Evolutionary conservation across 1,140 invertebrate genomes (phyloP), one percentile per base, ranked within the genome.

Genomic region (Zelostemma sp.): DNA sequence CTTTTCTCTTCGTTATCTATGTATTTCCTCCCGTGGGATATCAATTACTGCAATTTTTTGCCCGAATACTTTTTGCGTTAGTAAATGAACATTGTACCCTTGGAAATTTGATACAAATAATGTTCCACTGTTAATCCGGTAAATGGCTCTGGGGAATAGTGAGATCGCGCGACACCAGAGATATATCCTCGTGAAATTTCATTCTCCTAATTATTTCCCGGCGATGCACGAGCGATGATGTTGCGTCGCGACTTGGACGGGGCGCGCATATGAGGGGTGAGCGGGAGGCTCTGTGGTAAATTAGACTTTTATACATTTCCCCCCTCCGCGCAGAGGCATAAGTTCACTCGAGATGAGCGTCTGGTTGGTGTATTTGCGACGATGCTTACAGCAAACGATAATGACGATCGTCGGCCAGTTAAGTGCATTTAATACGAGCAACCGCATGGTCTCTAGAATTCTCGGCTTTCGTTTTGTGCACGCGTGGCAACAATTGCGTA

Each of bases 381-480:
- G 35, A 64, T 48, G 60, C 60, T 64, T 19, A 53, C 11, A 46
- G 67, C 11, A 31, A 3, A 53, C 40, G 67, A 65, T 70, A 64
- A 70, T 70, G 67, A 64, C 60, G 49, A 56, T 64, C 28, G 55
- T 64, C 46, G 50, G 47, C 57, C 40, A 61, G 51, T 65, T 65
- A 65, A 70, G 62, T 65, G 46, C 33, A 43, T 43, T 70, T 70
- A 65, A 61, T 65, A 62, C 57, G 51, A 65, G 41, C 68, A 41
- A 19, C 21, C 11, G 53, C 31, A n/a, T n/a, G n/a, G n/a, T n/a
- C n/a, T n/a, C n/a, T n/a, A 56, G 55, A 49, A 59, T 64, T 51
- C 60, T 64, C 46, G 55, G 51, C 67, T 69, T 64, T 69, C 67
- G 60, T 70, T 70, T 65, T 57, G 61, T 62, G 61, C 68, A 65